These are phyloP conservation scores for Drosophila obscura DNA, from an alignment of 1,140 invertebrate genomes.

Conservation along the genomic window DNA sequence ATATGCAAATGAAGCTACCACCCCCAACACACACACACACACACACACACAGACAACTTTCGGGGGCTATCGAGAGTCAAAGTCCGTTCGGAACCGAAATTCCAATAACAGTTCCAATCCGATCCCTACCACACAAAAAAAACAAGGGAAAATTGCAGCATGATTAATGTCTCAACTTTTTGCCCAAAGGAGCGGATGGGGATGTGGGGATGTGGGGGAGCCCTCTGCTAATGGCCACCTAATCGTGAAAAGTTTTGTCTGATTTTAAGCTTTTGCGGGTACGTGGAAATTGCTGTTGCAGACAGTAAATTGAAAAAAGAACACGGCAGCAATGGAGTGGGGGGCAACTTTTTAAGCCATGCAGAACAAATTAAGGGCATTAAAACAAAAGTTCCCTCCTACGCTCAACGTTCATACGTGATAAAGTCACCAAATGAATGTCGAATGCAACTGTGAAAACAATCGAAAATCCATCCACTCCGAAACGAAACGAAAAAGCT, in stretches of 20 bases:
- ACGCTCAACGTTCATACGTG: slow-evolving; percentile 14
- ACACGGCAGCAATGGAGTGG: neutral
- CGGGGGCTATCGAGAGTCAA: slow-evolving; percentile 49
- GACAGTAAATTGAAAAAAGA: slow-evolving; percentile 48
- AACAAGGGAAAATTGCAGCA: slow-evolving; percentile 33
- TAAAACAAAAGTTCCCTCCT: slow-evolving; percentile 47
- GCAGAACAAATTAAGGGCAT: slow-evolving; percentile 55
- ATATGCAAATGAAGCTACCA: slow-evolving; percentile 62
- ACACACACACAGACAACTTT: slow-evolving; percentile 29
- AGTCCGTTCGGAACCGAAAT: slow-evolving; percentile 32
- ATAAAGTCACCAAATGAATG: slow-evolving; percentile 34
- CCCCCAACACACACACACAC: neutral
- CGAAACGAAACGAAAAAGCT: slow-evolving; percentile 18
- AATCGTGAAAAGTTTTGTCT: slow-evolving; percentile 54
- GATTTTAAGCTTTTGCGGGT: slow-evolving; percentile 41
- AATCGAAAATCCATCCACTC: slow-evolving; percentile 25
- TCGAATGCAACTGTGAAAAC: slow-evolving; percentile 61
- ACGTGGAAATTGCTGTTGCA: slow-evolving; percentile 43
- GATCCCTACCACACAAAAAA: slow-evolving; percentile 19
- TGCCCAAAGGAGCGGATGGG: slow-evolving; percentile 2
- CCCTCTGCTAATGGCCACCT: slow-evolving; percentile 54
- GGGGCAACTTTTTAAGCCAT: slow-evolving; percentile 52
- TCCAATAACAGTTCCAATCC: slow-evolving; percentile 28
- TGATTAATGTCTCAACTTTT: slow-evolving; percentile 57
- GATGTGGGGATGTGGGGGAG: neutral